Evolutionary conservation across 1,140 invertebrate genomes (phyloP), one percentile per base, ranked within the genome.

Genomic region (Zeugodacus cucurbitae): DNA sequence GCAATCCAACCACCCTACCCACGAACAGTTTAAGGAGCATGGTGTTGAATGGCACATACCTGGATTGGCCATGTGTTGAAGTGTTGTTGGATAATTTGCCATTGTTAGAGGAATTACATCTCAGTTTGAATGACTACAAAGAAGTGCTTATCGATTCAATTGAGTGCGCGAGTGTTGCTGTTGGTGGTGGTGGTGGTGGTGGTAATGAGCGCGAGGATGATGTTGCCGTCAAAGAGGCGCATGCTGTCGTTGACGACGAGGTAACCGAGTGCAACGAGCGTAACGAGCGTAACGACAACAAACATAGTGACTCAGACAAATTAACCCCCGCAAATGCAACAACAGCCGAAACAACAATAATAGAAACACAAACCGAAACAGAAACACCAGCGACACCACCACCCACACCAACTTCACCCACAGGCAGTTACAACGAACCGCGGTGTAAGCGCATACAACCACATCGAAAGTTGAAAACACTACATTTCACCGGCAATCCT

Each of bases 101-200:
- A 90, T 96, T 96, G 92, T 94, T 99, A 22, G 96, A 97, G 94
- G 98, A 99, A 94, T 94, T 99, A 41, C 98, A 99, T 93, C 93
- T 99, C 88, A 98, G 97, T 89, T 94, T 98, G 20, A 98, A 98
- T 93, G 96, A 98, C 90, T 98, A 98, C 93, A 95, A 95, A 22
- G 95, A 95, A 88, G 96, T 98, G 67, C 88, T 93, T 20, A 90
- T 93, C 14, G 93, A 93, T 87, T 92, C 93, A 4, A 82, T 82
- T 41, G 74, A 82, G 41, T 82, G 67, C 91, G 91, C 58, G 22
- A 93, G 67, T 92, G 58, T 4, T 62, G 58, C 4, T 62, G 58
- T 4, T 62, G 58, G 14, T 62, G 58, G 58, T 54, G 58, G 91
- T 90, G 91, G 93, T 93, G 88, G 88, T 90, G 64, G 8, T 32